Evolutionary conservation across 2,888 invertebrate species (phyloP).

Genomic region (Drosophila histrio): DNA sequence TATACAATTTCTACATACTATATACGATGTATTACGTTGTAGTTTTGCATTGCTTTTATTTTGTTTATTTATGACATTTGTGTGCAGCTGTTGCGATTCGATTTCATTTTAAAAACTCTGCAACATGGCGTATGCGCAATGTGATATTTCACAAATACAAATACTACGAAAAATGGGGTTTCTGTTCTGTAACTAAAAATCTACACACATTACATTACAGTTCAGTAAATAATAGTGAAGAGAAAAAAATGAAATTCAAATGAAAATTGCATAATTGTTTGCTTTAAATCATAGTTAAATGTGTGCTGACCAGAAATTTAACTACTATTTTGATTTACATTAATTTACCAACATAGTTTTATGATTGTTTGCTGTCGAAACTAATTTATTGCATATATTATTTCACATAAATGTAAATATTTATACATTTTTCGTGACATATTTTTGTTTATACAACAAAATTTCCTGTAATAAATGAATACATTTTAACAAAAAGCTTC

Average conservation of each 20-base stretch:
- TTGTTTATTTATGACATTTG: conserved; percentile 38
- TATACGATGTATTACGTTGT: neutral
- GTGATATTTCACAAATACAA: conserved; percentile 4
- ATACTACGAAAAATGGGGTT: neutral
- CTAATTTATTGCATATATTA: neutral
- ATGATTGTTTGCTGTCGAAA: neutral
- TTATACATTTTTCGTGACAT: neutral
- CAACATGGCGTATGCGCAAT: conserved; percentile 35
- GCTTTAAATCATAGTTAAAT: conserved; percentile 4
- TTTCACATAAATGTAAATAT: neutral
- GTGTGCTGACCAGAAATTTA: neutral
- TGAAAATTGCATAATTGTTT: conserved; percentile 1
- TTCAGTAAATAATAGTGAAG: conserved; percentile 1
- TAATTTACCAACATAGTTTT: neutral
- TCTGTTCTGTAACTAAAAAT: neutral
- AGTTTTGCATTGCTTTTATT: conserved; percentile 4
- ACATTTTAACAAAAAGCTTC: no score
- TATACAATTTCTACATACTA: no score
- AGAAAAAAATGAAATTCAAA: conserved; percentile 4
- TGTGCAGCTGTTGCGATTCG: conserved; percentile 29
- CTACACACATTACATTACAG: neutral
- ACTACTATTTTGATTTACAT: neutral
- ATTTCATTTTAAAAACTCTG: conserved; percentile 7
- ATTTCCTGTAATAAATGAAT: no score
- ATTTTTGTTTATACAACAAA: no score